Evolutionary conservation across 2,888 invertebrate species (phyloP).

Genomic region (Chymomyza caudatula): DNA sequence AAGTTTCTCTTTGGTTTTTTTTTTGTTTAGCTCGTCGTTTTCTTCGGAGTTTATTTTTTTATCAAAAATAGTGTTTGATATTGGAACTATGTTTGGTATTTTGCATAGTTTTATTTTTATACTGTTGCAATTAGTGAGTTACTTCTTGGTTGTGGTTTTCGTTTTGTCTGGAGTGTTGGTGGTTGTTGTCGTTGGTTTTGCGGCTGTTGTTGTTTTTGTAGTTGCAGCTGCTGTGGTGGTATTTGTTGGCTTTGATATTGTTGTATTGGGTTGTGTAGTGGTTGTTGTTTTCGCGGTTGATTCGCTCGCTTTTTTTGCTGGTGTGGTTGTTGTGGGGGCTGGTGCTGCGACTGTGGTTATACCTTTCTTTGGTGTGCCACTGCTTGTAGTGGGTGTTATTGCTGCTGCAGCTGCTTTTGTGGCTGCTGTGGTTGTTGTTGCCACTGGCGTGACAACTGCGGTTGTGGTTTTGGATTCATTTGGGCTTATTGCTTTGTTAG

Average conservation of each 20-base stretch:
- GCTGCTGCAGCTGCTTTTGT: constrained; percentile 3
- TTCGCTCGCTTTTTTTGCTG: neutral
- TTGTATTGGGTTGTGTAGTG: neutral
- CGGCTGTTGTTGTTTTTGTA: constrained; percentile 10
- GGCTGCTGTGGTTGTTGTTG: constrained; percentile 27
- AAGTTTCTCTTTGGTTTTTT: neutral
- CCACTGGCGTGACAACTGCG: no score
- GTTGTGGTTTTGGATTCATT: no score
- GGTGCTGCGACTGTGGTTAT: neutral
- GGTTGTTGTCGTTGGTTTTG: constrained; percentile 1
- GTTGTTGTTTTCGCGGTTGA: neutral
- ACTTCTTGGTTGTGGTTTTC: constrained; percentile 54
- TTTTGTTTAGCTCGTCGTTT: neutral
- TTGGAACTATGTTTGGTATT: neutral
- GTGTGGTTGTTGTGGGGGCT: neutral
- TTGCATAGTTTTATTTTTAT: neutral
- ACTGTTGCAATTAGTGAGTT: constrained; percentile 19
- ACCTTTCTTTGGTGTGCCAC: constrained; percentile 20
- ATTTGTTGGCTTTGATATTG: constrained; percentile 10
- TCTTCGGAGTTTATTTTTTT: neutral
- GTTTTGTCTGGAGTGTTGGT: constrained; percentile 22
- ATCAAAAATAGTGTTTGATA: neutral
- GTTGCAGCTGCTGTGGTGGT: constrained; percentile 12
- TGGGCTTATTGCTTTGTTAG: constrained; percentile 27
- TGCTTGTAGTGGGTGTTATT: constrained; percentile 17